Evolutionary conservation across 1,140 invertebrate genomes (phyloP), one percentile per base, ranked within the genome.

Genomic region (Drepana arcuata): DNA sequence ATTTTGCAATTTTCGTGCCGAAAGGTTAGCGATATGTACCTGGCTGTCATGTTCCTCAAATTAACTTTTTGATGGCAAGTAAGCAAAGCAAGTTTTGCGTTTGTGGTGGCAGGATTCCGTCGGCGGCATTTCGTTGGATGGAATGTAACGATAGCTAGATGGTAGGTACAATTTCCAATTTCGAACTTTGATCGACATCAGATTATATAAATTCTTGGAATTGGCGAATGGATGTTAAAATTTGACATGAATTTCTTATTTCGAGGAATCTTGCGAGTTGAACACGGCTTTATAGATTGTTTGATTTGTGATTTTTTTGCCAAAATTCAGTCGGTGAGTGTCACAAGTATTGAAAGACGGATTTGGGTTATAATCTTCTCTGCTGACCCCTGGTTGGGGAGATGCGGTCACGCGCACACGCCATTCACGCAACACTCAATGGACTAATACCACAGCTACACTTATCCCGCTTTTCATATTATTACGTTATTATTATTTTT

Each of bases 1-100:
- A 81, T 81, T 80, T 73, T 67, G 66, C 68, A 71, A 68, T 81
- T 77, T 77, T 77, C 77, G 55, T 65, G 48, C 56, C 47, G 39
- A 58, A 63, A 71, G 59, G 57, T 66, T 56, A 54, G 36, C 57
- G 59, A 65, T 71, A 64, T 65, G 55, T 74, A 66, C 59, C 55
- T 64, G 48, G 53, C 58, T 68, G 64, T 65, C 63, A 59, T 65
- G 59, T 46, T 64, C 44, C 48, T 42, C 33, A 71, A 73, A 69
- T 77, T 73, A 68, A 73, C 70, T 77, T 74, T n/a, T 64, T 65
- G 58, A 73, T 72, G 40, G 43, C 41, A 45, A 48, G 40, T 34
- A 43, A 52, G 36, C 43, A 47, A 41, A 45, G 37, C 33, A 53
- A 59, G 38, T 50, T 61, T 51, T 38, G 39, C 43, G 48, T 58